Evolutionary conservation across 2,888 invertebrate genomes (phyloP).

Genomic region (Stegana nigrithorax): DNA sequence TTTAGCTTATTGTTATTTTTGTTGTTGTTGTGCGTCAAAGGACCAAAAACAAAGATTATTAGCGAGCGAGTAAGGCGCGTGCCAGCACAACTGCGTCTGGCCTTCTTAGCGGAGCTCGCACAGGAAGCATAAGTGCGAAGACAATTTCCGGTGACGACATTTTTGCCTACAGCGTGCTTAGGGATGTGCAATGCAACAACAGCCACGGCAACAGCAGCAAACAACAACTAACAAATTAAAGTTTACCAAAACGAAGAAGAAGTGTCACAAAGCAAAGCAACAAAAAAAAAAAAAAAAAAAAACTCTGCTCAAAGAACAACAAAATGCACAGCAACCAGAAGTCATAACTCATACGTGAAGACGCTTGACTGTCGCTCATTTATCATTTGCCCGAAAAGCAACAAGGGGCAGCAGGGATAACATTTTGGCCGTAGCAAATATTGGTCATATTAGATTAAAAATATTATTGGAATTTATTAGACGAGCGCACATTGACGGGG

Average conservation of each 20-base stretch:
- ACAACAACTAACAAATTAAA: not conserved
- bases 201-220: not conserved
- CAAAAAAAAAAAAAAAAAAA: not conserved
- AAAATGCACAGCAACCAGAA: not conserved
- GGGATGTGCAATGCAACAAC: not conserved
- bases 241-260: not conserved
- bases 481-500: no score
- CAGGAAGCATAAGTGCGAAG: not conserved
- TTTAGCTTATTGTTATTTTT: no score
- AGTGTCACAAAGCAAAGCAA: not conserved
- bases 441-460: no score
- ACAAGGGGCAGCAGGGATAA: no score
- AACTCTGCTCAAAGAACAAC: not conserved
- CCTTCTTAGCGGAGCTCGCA: not conserved
- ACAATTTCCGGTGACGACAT: constrained; percentile 13
- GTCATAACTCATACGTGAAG: constrained; percentile 13
- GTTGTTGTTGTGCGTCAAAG: no score
- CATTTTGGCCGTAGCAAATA: no score
- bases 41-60: not conserved
- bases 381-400: no score
- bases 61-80: not conserved
- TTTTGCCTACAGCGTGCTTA: not conserved
- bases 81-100: not conserved
- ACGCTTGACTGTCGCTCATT: no score
- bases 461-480: no score